Evolutionary conservation across 2,888 invertebrate species (phyloP).

Genomic region (Amaurobius ferox): DNA sequence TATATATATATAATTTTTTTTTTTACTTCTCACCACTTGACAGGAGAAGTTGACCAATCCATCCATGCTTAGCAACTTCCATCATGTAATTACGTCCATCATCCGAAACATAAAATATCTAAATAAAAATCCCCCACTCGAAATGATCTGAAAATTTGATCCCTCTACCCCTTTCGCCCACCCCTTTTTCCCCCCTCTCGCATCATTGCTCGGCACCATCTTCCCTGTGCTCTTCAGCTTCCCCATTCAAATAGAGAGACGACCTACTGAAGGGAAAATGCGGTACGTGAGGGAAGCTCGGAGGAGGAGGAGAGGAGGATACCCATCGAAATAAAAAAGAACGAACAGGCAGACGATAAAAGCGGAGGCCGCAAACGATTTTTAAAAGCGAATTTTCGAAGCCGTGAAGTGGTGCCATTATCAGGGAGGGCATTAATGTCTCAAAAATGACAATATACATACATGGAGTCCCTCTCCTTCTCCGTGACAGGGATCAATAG

Average conservation of each 20-base stretch:
- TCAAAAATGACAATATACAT: constrained; percentile 72
- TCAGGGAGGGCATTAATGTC: constrained; percentile 67
- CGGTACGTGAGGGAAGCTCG: constrained; percentile 14
- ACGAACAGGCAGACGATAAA: constrained; percentile 56
- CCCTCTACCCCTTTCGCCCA: constrained; percentile 6
- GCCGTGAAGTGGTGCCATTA: constrained; percentile 69
- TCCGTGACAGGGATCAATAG: constrained; percentile 64
- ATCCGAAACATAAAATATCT: background rate
- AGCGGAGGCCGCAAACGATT: constrained; percentile 68
- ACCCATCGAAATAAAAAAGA: constrained; percentile 42
- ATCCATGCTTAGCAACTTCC: too few relatives aligned
- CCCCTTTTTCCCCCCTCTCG: background rate
- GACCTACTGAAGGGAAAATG: constrained; percentile 38
- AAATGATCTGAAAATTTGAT: constrained; percentile 61
- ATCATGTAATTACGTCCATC: background rate
- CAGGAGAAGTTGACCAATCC: too few relatives aligned
- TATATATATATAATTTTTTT: background rate
- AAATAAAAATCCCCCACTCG: constrained; percentile 2
- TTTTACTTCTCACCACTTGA: too few relatives aligned
- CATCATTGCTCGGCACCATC: background rate
- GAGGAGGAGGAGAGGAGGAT: constrained; percentile 1
- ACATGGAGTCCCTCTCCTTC: constrained; percentile 43
- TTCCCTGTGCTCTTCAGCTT: constrained; percentile 21
- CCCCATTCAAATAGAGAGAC: constrained; percentile 57
- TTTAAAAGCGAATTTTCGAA: constrained; percentile 67